phyloP scores from a whole-genome alignment of 2,888 invertebrate genomes.

The Pseudoips prasinana region DNA sequence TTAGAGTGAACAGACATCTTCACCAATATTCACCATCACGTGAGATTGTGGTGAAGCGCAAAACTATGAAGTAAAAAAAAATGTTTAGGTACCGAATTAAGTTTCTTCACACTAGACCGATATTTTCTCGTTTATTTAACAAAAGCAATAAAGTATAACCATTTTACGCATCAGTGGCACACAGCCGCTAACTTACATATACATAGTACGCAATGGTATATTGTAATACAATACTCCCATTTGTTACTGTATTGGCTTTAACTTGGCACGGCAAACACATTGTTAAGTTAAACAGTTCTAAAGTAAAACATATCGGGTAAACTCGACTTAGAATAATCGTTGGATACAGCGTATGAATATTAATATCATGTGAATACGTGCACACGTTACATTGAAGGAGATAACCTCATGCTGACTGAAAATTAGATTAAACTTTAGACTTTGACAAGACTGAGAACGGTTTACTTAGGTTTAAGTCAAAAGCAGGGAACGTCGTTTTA shows the following conservation, averaged over 20 bases:
- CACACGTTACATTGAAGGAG: conserved; percentile 37
- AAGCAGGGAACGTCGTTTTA: too few relatives aligned
- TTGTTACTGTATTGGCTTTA: conserved; percentile 53
- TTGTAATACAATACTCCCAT: conserved; percentile 64
- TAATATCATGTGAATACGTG: conserved; percentile 45
- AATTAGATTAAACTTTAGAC: too few relatives aligned
- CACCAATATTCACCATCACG: too few relatives aligned
- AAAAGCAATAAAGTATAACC: conserved; percentile 41
- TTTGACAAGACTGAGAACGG: too few relatives aligned
- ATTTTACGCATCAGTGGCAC: conserved; percentile 49
- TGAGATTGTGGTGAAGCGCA: too few relatives aligned
- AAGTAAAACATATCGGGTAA: conserved; percentile 43
- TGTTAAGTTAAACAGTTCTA: conserved; percentile 36
- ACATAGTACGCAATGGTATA: conserved; percentile 45
- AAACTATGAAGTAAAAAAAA: too few relatives aligned
- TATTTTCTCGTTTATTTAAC: too few relatives aligned
- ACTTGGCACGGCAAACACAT: conserved; percentile 55
- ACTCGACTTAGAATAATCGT: conserved; percentile 55
- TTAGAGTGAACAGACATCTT: too few relatives aligned
- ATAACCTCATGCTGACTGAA: too few relatives aligned
- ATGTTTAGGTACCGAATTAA: too few relatives aligned
- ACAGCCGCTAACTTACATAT: conserved; percentile 45
- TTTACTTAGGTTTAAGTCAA: too few relatives aligned
- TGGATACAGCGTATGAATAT: conserved; percentile 59
- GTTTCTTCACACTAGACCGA: too few relatives aligned